These are phyloP conservation scores for Dilophus febrilis DNA, from an alignment of 2,888 invertebrate genomes.

Conservation along the genomic window DNA sequence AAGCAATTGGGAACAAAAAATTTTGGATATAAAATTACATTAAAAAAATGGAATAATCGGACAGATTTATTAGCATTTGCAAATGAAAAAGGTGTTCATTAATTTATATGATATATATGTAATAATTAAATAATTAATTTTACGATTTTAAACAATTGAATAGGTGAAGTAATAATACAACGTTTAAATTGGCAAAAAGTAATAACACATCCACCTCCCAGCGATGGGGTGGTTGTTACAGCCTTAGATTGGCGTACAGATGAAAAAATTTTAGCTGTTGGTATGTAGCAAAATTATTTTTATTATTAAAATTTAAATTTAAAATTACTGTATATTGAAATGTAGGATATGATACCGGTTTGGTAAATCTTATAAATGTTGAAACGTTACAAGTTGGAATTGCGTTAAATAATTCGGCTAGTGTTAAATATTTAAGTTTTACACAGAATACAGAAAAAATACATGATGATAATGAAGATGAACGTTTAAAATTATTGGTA, in stretches of 20 bases:
- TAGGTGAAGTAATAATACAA: constrained; percentile 76
- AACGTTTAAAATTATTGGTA: constrained; percentile 1
- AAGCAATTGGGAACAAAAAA: constrained; percentile 26
- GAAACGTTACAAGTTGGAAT: constrained; percentile 73
- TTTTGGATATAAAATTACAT: constrained; percentile 39
- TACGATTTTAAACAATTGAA: neutral
- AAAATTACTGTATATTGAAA: neutral
- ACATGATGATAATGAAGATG: constrained; percentile 1
- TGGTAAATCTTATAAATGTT: constrained; percentile 58
- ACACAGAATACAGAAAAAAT: constrained; percentile 26
- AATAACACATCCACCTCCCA: constrained; percentile 62
- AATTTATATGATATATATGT: constrained; percentile 3
- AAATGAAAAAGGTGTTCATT: constrained; percentile 55
- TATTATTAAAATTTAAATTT: neutral
- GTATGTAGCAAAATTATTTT: constrained; percentile 9
- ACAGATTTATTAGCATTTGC: constrained; percentile 85
- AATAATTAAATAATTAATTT: constrained; percentile 2
- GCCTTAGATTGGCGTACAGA: constrained; percentile 88
- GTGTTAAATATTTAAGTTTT: constrained; percentile 61
- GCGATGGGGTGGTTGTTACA: constrained; percentile 54
- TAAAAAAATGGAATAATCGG: constrained; percentile 85
- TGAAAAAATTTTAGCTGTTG: constrained; percentile 60
- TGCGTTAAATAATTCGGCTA: constrained; percentile 41
- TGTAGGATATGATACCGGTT: constrained; percentile 51
- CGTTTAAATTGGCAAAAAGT: constrained; percentile 87